Percentiles rank a stretch among this genome's conserved stretches.
Conservation (phyloP, 1,140 invertebrate species). For the Eriosoma lanigerum region DNA sequence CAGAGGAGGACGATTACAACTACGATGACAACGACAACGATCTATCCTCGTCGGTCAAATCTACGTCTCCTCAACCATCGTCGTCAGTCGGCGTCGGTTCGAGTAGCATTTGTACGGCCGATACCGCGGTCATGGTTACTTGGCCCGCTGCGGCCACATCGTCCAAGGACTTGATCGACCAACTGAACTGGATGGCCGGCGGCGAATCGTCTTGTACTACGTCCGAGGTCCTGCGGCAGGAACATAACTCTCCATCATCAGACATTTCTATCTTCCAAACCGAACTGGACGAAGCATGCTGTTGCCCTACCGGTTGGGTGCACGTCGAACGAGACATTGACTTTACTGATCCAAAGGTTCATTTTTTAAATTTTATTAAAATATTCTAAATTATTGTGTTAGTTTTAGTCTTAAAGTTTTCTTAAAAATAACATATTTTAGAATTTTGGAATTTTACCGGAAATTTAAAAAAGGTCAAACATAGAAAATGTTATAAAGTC, state of each 20-base stretch:
- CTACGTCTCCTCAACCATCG: background rate
- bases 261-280: background rate
- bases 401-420: too few relatives aligned
- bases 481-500: too few relatives aligned
- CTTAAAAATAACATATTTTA: too few relatives aligned
- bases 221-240: background rate
- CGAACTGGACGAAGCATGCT: constrained; percentile 65
- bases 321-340: constrained; percentile 75
- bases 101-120: constrained; percentile 53
- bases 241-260: too few relatives aligned
- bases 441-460: too few relatives aligned
- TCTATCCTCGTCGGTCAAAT: constrained; percentile 57
- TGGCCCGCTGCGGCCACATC: constrained; percentile 72
- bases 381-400: background rate
- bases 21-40: constrained; percentile 59
- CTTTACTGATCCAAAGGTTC: constrained; percentile 75
- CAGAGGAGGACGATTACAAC: constrained; percentile 65
- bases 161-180: constrained; percentile 75
- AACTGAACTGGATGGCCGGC: constrained; percentile 71
- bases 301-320: constrained; percentile 74
- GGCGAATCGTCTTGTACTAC: constrained; percentile 59
- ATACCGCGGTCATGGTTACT: constrained; percentile 63
- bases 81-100: background rate
- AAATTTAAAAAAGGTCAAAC: too few relatives aligned
- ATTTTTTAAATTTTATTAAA: background rate